Evolutionary conservation across 2,888 invertebrate species (phyloP).

Genomic region (Philereme vetulata): DNA sequence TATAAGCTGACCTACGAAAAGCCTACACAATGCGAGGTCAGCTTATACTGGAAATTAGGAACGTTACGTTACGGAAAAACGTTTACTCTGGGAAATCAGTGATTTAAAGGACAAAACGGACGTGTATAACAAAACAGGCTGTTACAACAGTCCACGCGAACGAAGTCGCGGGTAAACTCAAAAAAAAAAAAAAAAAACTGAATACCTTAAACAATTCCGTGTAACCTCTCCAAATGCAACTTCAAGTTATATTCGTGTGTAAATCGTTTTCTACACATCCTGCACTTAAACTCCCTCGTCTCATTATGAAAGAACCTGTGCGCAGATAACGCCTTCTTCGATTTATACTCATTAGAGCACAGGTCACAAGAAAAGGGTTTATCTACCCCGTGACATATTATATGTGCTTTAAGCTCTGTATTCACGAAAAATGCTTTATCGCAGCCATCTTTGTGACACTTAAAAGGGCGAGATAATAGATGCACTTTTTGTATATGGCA

Average conservation of each 20-base stretch:
- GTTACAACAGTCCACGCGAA: too few relatives aligned
- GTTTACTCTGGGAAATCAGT: too few relatives aligned
- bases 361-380: not conserved
- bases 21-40: too few relatives aligned
- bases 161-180: too few relatives aligned
- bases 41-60: too few relatives aligned
- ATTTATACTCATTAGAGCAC: slow-evolving; percentile 11
- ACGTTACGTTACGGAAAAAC: too few relatives aligned
- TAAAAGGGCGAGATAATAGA: slow-evolving; percentile 1
- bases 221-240: slow-evolving; percentile 11
- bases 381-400: not conserved
- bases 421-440: slow-evolving; percentile 3
- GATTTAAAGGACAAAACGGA: too few relatives aligned
- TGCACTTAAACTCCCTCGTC: not conserved
- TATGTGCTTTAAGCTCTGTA: not conserved
- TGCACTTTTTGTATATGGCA: slow-evolving; percentile 1
- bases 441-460: slow-evolving; percentile 3
- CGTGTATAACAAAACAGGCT: too few relatives aligned
- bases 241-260: slow-evolving; percentile 6
- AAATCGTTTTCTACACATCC: slow-evolving; percentile 10
- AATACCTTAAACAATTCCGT: slow-evolving; percentile 2
- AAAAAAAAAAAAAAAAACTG: not conserved
- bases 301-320: slow-evolving; percentile 13
- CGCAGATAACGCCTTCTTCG: not conserved
- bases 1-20: too few relatives aligned